These are phyloP conservation scores for Equus quagga DNA, from an alignment of 2,113 vertebrate species.

Conservation along the genomic window DNA sequence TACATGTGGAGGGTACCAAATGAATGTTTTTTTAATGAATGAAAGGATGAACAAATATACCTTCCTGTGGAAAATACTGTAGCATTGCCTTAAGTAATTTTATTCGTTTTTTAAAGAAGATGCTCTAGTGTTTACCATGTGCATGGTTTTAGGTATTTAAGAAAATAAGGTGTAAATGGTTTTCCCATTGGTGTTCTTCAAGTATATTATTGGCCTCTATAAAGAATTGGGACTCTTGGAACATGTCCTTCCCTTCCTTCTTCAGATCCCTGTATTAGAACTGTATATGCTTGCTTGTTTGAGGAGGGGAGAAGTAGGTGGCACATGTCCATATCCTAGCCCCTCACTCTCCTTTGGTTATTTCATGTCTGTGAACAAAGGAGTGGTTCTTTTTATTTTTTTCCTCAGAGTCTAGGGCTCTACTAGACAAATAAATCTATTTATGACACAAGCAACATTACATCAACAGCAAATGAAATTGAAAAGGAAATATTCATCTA, in stretches of 20 bases:
- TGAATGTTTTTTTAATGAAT: conserved; percentile 28
- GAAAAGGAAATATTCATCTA: conserved; percentile 53
- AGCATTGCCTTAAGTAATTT: neutral
- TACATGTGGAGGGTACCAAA: neutral
- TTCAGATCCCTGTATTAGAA: neutral
- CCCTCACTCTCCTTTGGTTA: neutral
- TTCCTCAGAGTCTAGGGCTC: neutral
- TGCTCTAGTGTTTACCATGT: conserved; percentile 21
- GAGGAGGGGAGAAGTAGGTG: neutral
- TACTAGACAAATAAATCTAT: neutral
- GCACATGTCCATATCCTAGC: neutral
- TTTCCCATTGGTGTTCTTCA: conserved; percentile 22
- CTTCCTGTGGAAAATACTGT: neutral
- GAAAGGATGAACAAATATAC: conserved; percentile 36
- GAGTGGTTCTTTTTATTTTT: neutral
- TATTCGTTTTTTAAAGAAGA: conserved; percentile 15
- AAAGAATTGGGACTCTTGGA: neutral
- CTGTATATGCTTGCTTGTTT: neutral
- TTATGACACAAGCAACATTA: conserved; percentile 27
- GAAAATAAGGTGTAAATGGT: conserved; percentile 26
- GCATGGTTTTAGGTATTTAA: conserved; percentile 36
- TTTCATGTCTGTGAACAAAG: conserved; percentile 44
- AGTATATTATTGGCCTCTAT: neutral
- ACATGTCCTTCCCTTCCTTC: neutral
- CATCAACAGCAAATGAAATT: conserved; percentile 9